Evolutionary conservation across 35 echinoderm and acorn worm genomes (phyloP), one percentile per base, ranked within the genome.

Genomic region (Heliocidaris erythrogramma): DNA sequence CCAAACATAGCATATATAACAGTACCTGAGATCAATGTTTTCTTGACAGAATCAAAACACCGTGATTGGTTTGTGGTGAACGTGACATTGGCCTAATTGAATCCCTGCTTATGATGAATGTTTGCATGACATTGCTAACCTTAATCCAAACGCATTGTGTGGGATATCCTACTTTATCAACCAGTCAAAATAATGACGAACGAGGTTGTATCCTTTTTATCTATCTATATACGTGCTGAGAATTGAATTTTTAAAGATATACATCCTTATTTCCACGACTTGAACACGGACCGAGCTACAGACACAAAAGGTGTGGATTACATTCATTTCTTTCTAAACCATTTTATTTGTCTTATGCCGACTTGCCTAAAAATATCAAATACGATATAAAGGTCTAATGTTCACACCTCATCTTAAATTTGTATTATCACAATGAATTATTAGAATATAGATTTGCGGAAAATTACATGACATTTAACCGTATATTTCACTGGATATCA

Each of bases 131-230:
- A 89, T 47, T 47, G 47, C 47, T 42, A 89, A 48, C 87, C 87
- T 32, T 48, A 89, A 89, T 24, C 31, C 14, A 9, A 48, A 89
- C 87, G 87, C 31, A 14, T 89, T 89, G 87, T 5, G 87, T 89
- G 87, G 31, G 87, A 89, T 89, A 89, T 32, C 31, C 29, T 89
- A 89, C 31, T 89, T 89, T 89, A 89, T 32, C 31, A 89, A 48
- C 29, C 87, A 47, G 87, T 89, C 31, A 48, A 89, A 32, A 89
- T 17, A 89, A 89, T 7, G 65, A 78, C 27, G 21, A 78, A n/a
- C 65, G 24, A 78, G 27, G 7, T n/a, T 21, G 65, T 78, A 78
- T 78, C 2, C 65, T 18, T 21, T 78, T 42, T 42, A 42, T 56
- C 52, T 78, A 78, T 78, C 18, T 78, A 24, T 78, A 24, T 5